Percentiles rank a stretch among this genome's conserved stretches.
Conservation (phyloP, 1,140 invertebrate genomes). For the Platyscapa corneri region DNA sequence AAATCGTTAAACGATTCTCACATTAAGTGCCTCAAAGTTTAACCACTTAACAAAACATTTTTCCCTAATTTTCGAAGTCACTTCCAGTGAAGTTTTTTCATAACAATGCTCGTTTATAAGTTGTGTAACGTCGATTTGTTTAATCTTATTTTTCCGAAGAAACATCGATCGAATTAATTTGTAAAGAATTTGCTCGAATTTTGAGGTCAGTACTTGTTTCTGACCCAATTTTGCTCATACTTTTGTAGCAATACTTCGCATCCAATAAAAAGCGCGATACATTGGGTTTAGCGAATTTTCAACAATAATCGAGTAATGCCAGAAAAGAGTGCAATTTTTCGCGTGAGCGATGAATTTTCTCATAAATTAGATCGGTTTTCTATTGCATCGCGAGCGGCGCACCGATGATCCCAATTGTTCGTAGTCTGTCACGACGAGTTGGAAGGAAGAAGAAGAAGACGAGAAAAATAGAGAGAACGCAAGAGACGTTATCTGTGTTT, state of each 20-base stretch:
- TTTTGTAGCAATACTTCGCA: neutral
- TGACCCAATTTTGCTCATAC: slow-evolving; percentile 12
- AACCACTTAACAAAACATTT: neutral
- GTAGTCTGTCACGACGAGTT: neutral
- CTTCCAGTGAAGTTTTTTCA: no score
- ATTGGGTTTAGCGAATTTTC: no score
- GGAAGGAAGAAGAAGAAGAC: neutral
- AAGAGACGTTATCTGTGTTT: slow-evolving; percentile 55
- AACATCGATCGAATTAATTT: neutral
- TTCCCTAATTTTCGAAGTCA: no score
- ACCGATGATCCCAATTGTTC: neutral
- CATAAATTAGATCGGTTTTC: neutral
- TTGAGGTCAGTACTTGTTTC: neutral
- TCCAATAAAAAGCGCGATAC: neutral
- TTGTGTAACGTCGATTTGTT: neutral
- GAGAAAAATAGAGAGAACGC: neutral
- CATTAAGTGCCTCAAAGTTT: neutral
- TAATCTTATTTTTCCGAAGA: neutral
- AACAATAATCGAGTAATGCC: no score
- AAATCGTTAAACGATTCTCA: slow-evolving; percentile 26
- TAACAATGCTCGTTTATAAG: no score
- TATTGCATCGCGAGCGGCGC: neutral
- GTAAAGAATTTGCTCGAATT: slow-evolving; percentile 4
- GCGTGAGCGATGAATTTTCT: no score
- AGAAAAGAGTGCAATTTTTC: no score